phyloP scores from a whole-genome alignment of 2,113 vertebrate genomes.

The Cyprinodon variegatus region DNA sequence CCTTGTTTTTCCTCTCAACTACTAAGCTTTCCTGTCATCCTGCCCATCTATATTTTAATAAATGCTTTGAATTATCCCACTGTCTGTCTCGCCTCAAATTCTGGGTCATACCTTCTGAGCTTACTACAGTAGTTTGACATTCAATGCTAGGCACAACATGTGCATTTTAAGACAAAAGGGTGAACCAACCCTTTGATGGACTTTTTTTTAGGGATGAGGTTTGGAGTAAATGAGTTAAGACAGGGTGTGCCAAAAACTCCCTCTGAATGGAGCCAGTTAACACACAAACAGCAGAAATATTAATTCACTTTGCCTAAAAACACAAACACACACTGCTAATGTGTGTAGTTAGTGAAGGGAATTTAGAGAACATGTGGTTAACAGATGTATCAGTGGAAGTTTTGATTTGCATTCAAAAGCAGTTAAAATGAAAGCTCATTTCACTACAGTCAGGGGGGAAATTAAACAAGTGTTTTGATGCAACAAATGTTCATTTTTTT shows the following conservation, averaged over 20 bases:
- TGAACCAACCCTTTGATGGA: conserved; percentile 38
- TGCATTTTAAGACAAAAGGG: conserved; percentile 24
- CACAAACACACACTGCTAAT: conserved; percentile 30
- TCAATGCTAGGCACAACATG: neutral
- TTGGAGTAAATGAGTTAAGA: conserved; percentile 24
- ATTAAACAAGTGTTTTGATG: neutral
- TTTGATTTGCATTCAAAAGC: conserved; percentile 31
- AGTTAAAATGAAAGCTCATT: neutral
- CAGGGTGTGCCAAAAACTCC: conserved; percentile 39
- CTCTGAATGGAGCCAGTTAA: conserved; percentile 11
- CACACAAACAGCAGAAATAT: conserved; percentile 18
- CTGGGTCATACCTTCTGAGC: too few relatives aligned
- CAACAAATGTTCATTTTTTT: neutral
- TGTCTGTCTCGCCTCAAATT: too few relatives aligned
- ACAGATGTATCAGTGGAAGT: conserved; percentile 61
- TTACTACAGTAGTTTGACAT: too few relatives aligned
- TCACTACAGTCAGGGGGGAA: neutral
- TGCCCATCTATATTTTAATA: too few relatives aligned
- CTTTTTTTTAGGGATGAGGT: conserved; percentile 24
- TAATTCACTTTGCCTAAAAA: conserved; percentile 6
- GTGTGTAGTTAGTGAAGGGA: conserved; percentile 28
- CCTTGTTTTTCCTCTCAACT: too few relatives aligned
- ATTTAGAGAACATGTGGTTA: conserved; percentile 59
- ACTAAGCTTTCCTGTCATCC: too few relatives aligned
- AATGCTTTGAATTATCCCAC: too few relatives aligned